phyloP scores from a whole-genome alignment of 2,888 invertebrate genomes.

The Idaea biselata region DNA sequence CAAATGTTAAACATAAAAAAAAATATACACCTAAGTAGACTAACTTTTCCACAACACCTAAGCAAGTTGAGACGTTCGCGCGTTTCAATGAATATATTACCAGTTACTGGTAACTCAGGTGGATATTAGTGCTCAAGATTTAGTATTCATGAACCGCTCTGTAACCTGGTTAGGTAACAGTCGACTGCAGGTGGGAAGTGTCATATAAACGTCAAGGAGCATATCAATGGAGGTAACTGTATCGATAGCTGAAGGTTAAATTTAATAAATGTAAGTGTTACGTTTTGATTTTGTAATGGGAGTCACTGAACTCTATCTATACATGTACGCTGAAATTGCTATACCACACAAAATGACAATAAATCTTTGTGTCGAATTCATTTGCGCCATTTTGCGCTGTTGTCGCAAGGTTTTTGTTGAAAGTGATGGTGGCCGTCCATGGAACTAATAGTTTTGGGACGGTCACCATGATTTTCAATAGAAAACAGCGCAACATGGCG shows the following conservation, averaged over 20 bases:
- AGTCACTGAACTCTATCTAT: too few relatives aligned
- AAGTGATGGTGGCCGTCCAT: too few relatives aligned
- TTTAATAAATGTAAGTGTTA: neutral
- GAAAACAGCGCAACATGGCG: too few relatives aligned
- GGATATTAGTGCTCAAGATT: conserved; percentile 40
- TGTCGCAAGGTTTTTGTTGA: too few relatives aligned
- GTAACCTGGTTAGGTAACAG: conserved; percentile 40
- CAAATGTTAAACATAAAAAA: too few relatives aligned
- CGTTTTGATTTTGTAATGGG: too few relatives aligned
- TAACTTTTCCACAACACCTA: conserved; percentile 51
- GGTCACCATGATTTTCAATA: too few relatives aligned
- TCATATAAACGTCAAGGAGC: neutral
- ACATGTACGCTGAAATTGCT: too few relatives aligned
- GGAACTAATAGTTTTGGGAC: too few relatives aligned
- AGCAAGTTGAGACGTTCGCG: conserved; percentile 39
- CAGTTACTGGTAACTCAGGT: conserved; percentile 43
- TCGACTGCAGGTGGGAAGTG: neutral
- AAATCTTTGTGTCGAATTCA: too few relatives aligned
- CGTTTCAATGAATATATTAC: conserved; percentile 69
- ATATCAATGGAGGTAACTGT: conserved; percentile 4
- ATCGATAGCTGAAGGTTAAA: neutral
- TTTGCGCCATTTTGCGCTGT: too few relatives aligned
- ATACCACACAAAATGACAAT: too few relatives aligned
- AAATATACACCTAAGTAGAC: neutral
- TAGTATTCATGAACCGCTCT: conserved; percentile 58